phyloP scores from a whole-genome alignment of 2,888 invertebrate species.

The Acronicta leporina region DNA sequence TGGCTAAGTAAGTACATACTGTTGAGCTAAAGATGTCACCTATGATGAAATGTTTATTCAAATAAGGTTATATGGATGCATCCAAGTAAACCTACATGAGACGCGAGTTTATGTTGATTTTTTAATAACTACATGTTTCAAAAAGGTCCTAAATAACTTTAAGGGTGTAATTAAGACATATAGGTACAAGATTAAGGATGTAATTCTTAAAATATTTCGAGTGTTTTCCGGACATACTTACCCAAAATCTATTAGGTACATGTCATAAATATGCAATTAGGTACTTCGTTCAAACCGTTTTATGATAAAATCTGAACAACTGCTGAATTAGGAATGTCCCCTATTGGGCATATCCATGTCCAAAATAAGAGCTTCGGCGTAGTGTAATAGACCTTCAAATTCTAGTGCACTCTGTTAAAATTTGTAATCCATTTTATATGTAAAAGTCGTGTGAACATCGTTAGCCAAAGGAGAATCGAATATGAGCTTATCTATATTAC shows the following conservation, averaged over 20 bases:
- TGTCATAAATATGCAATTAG: not conserved
- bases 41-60: not conserved
- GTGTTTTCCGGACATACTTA: not conserved
- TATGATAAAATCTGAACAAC: too few relatives aligned
- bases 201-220: too few relatives aligned
- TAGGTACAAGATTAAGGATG: too few relatives aligned
- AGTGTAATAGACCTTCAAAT: not conserved
- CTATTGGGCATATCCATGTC: not conserved
- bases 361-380: not conserved
- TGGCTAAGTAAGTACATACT: too few relatives aligned
- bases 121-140: too few relatives aligned
- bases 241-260: not conserved
- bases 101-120: too few relatives aligned
- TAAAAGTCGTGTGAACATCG: too few relatives aligned
- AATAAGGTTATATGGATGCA: not conserved
- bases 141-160: too few relatives aligned
- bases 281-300: too few relatives aligned
- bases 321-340: not conserved
- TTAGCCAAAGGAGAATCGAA: too few relatives aligned
- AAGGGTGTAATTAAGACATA: too few relatives aligned
- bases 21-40: not conserved
- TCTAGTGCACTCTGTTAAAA: slow-evolving; percentile 1
- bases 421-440: not conserved
- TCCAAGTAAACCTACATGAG: not conserved
- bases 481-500: too few relatives aligned